Evolutionary conservation across 1,140 invertebrate genomes (phyloP), one percentile per base, ranked within the genome.

Genomic region (honey bee (Apis mellifera)): DNA sequence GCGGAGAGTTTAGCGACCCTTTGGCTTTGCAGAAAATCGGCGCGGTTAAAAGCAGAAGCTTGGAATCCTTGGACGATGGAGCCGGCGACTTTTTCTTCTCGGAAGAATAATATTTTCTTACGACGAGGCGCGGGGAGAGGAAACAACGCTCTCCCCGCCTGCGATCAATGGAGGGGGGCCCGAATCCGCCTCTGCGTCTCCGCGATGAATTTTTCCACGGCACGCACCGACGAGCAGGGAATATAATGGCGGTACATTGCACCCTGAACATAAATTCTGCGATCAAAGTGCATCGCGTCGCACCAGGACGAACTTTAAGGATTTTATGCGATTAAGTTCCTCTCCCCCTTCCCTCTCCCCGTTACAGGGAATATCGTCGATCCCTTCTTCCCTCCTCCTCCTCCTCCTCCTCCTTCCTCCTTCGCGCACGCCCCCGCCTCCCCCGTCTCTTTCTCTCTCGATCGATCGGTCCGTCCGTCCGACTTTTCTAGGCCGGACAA

Each of bases 251-350:
- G 86, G 88, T 86, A 86, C 88, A 80, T 85, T 88, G 89, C 88
- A 83, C 83, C 75, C 71, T 62, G 88, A n/a, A 89, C 85, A 90
- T 90, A 91, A 90, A 91, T 91, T 90, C 78, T 77, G 42, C 78
- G 86, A 90, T 90, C 89, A 90, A 86, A 90, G 88, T 87, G 81
- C 84, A 87, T 87, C 84, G 87, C 89, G 86, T 88, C 87, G 87
- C 84, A 70, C 77, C 81, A 65, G 65, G 82, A 74, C 72, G 82
- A 90, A 90, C 86, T 89, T 91, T 90, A 90, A 91, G 86, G 75
- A 90, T 91, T 90, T 91, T 88, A 90, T 87, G 84, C 81, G 90
- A 90, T 91, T 90, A 90, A 91, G 84, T 87, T 90, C 83, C 77
- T 65, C 84, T 66, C 4, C 32, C 32, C 81, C 72, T n/a, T 70